Percentiles rank a stretch among this genome's conserved stretches.
These are phyloP conservation scores for Parotocinclus haroldoi DNA, from an alignment of 2,797 vertebrate genomes.

Conservation along the genomic window DNA sequence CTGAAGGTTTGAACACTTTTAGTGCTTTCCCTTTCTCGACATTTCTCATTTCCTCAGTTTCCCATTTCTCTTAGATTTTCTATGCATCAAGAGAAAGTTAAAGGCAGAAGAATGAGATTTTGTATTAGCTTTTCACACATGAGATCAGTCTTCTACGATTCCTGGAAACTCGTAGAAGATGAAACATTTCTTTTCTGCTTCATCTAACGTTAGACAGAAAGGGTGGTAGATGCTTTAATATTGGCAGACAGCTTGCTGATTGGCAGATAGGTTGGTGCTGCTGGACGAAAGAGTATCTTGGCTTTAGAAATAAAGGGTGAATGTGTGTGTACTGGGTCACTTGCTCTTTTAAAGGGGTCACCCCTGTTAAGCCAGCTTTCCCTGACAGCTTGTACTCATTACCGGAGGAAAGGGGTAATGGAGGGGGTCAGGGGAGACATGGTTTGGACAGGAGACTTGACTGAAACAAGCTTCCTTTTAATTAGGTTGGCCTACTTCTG, in stretches of 20 bases:
- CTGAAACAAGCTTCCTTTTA: slow-evolving; percentile 69
- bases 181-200: neutral
- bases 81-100: no score
- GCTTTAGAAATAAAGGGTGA: slow-evolving; percentile 16
- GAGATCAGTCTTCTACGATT: no score
- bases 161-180: no score
- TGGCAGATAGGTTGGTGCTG: slow-evolving; percentile 44
- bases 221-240: slow-evolving; percentile 4
- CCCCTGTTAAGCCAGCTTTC: slow-evolving; percentile 54
- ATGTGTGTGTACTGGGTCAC: slow-evolving; percentile 58
- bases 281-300: slow-evolving; percentile 3
- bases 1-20: slow-evolving; percentile 42
- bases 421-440: slow-evolving; percentile 54
- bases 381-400: slow-evolving; percentile 77
- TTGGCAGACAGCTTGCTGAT: slow-evolving; percentile 42
- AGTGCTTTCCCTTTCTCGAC: slow-evolving; percentile 27
- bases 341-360: slow-evolving; percentile 76
- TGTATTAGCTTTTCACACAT: no score
- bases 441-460: slow-evolving; percentile 12
- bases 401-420: slow-evolving; percentile 77
- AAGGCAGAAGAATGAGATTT: no score
- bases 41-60: slow-evolving; percentile 1
- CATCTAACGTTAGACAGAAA: slow-evolving; percentile 32
- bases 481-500: slow-evolving; percentile 42
- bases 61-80: neutral